Conservation (phyloP, 2,113 vertebrate species). For the Myotis brandtii region DNA sequence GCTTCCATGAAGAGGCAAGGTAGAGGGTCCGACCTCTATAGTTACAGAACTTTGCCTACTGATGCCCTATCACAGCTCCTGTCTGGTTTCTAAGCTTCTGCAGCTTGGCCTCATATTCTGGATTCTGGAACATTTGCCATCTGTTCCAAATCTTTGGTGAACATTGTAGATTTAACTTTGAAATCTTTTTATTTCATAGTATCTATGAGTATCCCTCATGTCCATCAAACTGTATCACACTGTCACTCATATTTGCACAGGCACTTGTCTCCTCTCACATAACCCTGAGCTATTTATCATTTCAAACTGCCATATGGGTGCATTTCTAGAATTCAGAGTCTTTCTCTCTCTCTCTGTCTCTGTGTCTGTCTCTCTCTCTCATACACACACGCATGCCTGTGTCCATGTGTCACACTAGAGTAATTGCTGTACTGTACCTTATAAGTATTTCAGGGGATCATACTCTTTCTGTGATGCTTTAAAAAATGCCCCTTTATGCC, state of each 20-base stretch:
- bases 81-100: not conserved
- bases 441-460: not conserved
- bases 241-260: not conserved
- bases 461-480: not conserved
- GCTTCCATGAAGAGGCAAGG: not conserved
- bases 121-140: not conserved
- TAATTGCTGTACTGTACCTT: not conserved
- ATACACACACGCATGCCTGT: too few species aligned
- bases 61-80: not conserved
- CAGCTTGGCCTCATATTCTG: not conserved
- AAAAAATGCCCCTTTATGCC: not conserved
- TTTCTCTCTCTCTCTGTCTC: too few species aligned
- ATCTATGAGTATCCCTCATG: not conserved
- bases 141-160: not conserved
- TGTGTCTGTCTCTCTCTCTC: too few species aligned
- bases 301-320: not conserved
- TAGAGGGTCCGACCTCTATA: rapidly evolving
- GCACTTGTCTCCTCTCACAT: not conserved
- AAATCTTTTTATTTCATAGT: not conserved
- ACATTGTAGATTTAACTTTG: not conserved
- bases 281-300: not conserved
- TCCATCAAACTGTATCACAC: not conserved
- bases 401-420: not conserved
- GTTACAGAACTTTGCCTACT: not conserved
- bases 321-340: not conserved